These are phyloP conservation scores for Homalodisca vitripennis DNA, from an alignment of 1,140 invertebrate genomes.

Conservation along the genomic window DNA sequence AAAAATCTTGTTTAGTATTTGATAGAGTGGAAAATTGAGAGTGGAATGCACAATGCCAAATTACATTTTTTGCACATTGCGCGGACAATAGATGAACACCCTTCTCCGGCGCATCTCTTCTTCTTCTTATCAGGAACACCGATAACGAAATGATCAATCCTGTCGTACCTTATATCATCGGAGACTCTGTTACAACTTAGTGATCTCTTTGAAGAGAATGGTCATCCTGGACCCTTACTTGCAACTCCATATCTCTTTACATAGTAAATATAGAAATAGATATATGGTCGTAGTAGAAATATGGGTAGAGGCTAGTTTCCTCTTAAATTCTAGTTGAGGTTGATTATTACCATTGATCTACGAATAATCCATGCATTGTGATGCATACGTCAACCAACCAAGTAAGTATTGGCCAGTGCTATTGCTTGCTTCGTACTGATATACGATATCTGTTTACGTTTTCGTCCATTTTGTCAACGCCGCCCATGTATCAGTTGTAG, in stretches of 20 bases:
- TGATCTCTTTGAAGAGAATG: neutral
- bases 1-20: too few species aligned
- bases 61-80: neutral
- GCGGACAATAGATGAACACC: too few species aligned
- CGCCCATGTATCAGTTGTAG: neutral
- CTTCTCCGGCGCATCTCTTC: neutral
- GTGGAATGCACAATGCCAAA: neutral
- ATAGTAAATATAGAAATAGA: neutral
- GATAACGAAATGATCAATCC: neutral
- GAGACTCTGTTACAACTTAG: neutral
- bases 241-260: neutral
- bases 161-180: neutral
- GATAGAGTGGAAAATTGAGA: neutral
- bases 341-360: neutral
- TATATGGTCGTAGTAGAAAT: too few species aligned
- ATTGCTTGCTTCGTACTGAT: neutral
- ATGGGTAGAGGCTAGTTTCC: too few species aligned
- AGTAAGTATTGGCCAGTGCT: neutral
- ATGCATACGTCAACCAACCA: neutral
- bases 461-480: slow-evolving; percentile 1
- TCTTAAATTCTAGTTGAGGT: neutral
- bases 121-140: neutral
- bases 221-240: neutral
- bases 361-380: slow-evolving; percentile 10
- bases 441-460: neutral